A percentile compares a stretch with the other conserved stretches of the same genome.
These are phyloP conservation scores for Neofelis nebulosa DNA, from an alignment of 2,113 vertebrate species.

Conservation along the genomic window DNA sequence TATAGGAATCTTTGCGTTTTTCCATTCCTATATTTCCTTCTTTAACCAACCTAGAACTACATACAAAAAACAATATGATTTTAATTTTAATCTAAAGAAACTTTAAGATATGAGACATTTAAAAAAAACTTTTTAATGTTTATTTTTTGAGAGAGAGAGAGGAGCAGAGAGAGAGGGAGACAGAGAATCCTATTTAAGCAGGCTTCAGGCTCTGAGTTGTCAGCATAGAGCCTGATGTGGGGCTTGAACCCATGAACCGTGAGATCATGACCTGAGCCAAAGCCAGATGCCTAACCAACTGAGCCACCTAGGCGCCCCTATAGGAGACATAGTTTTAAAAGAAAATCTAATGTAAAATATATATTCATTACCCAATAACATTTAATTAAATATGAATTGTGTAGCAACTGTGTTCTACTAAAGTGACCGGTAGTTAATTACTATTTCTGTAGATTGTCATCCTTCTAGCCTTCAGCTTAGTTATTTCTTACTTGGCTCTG, in stretches of 20 bases:
- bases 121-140: no score
- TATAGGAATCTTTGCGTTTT: neutral
- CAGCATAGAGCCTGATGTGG: no score
- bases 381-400: neutral
- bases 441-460: neutral
- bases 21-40: neutral
- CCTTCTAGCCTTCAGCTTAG: neutral
- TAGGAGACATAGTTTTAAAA: neutral
- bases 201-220: no score
- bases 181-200: no score
- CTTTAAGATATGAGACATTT: neutral
- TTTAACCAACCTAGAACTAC: neutral
- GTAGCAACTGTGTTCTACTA: neutral
- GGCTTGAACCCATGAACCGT: no score
- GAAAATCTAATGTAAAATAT: neutral
- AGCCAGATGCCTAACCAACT: no score
- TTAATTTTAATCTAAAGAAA: slow-evolving; percentile 45
- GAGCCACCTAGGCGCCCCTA: neutral
- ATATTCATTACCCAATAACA: neutral
- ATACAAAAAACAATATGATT: neutral
- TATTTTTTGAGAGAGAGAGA: no score
- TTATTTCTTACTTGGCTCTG: neutral
- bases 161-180: no score
- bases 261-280: no score
- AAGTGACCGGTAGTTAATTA: neutral